These are phyloP conservation scores for Eulemur coronatus DNA, from an alignment of 2,797 vertebrate genomes.

Conservation along the genomic window DNA sequence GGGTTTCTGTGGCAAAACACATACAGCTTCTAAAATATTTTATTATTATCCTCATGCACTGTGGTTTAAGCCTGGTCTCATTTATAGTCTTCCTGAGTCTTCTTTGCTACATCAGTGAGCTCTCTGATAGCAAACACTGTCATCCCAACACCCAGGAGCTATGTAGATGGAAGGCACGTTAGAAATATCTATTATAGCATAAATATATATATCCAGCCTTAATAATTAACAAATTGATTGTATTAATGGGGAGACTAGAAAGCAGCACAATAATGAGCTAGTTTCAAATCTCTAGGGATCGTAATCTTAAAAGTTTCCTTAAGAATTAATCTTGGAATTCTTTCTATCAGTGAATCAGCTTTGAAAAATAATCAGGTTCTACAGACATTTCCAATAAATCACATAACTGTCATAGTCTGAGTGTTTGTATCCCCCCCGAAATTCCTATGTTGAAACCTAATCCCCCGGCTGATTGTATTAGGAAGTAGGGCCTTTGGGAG, in stretches of 20 bases:
- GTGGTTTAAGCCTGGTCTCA: not conserved
- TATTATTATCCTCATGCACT: not conserved
- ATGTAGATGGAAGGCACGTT: not conserved
- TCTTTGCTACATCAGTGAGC: not conserved
- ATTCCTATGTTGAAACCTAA: not conserved
- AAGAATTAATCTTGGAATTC: constrained; percentile 27
- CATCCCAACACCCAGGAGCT: not conserved
- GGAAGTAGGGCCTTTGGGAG: not conserved
- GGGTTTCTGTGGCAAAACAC: not conserved
- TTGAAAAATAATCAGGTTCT: not conserved
- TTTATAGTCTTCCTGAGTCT: not conserved
- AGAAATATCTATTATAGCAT: not conserved
- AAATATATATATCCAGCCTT: not conserved
- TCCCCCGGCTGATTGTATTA: not conserved
- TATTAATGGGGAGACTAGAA: not conserved
- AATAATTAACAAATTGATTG: not conserved
- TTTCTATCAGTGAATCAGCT: not conserved
- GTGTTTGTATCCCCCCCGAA: not conserved
- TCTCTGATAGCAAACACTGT: not conserved
- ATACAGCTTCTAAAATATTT: not conserved
- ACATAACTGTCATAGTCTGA: not conserved
- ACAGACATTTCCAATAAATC: not conserved
- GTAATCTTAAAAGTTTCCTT: not conserved
- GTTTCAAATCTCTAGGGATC: not conserved
- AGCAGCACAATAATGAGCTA: not conserved